phyloP scores from a whole-genome alignment of 2,797 vertebrate species.

The Emys orbicularis region DNA sequence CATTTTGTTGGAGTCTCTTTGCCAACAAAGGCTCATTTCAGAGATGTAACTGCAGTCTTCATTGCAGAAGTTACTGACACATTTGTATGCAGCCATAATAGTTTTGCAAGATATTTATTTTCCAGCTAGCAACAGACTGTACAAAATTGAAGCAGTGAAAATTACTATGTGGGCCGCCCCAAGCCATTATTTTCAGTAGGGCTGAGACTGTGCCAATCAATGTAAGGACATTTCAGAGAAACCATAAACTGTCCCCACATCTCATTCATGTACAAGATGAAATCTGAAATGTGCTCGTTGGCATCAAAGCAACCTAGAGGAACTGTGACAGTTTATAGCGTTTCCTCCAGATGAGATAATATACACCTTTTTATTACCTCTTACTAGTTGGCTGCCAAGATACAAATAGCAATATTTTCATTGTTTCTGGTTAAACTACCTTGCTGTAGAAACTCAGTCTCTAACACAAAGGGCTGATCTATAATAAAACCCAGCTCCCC shows the following conservation, averaged over 20 bases:
- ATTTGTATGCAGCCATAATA: constrained; percentile 16
- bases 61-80: not conserved
- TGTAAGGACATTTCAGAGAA: constrained; percentile 50
- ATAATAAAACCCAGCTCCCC: not conserved
- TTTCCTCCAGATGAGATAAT: constrained; percentile 63
- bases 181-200: constrained; percentile 8
- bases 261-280: constrained; percentile 30
- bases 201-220: not conserved
- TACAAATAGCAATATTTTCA: constrained; percentile 24
- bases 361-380: constrained; percentile 4
- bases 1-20: not conserved
- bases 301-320: constrained; percentile 43
- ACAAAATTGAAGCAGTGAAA: constrained; percentile 39
- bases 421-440: constrained; percentile 2
- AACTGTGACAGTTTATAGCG: constrained; percentile 40
- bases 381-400: not conserved
- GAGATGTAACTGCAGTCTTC: not conserved
- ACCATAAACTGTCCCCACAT: constrained; percentile 23
- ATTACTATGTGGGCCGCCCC: not conserved
- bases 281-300: constrained; percentile 57
- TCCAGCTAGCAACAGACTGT: constrained; percentile 7
- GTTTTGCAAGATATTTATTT: constrained; percentile 26
- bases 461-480: not conserved
- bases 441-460: constrained; percentile 14
- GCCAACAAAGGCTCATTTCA: not conserved